Evolutionary conservation across 2,888 invertebrate species (phyloP).

Genomic region (Ariolimax columbianus): DNA sequence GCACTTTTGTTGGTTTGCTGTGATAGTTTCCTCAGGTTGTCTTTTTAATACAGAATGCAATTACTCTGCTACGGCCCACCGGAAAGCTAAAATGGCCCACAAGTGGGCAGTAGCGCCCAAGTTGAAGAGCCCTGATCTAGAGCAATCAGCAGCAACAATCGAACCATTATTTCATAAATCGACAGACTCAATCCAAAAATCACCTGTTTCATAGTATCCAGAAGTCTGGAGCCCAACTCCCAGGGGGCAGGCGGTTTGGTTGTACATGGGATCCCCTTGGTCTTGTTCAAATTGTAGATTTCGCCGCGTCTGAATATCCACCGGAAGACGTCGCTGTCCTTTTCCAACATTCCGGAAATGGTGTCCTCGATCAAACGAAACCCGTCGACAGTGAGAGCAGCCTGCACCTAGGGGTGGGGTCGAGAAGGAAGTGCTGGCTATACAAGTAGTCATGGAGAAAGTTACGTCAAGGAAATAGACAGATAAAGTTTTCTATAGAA

Average conservation of each 20-base stretch:
- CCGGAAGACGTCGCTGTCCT: slow-evolving; percentile 89
- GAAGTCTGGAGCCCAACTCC: slow-evolving; percentile 72
- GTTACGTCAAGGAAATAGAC: slow-evolving; percentile 14
- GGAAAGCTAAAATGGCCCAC: no score
- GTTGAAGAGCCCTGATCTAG: no score
- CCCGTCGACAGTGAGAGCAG: slow-evolving; percentile 96
- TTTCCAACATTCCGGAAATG: slow-evolving; percentile 90
- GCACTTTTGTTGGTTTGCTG: no score
- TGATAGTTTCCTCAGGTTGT: no score
- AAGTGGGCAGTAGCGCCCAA: no score
- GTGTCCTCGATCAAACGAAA: slow-evolving; percentile 95
- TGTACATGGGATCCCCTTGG: slow-evolving; percentile 82
- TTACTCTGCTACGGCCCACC: no score
- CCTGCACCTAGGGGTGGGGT: slow-evolving; percentile 87
- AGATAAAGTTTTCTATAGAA: background rate
- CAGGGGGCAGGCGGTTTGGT: slow-evolving; percentile 68
- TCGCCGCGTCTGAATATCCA: slow-evolving; percentile 81
- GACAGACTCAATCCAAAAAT: no score
- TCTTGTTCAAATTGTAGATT: slow-evolving; percentile 84
- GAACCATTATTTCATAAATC: no score
- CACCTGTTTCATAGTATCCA: slow-evolving; percentile 62
- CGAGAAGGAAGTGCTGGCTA: background rate
- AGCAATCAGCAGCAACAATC: no score
- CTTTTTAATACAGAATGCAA: no score
- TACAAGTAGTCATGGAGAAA: slow-evolving; percentile 2